Conservation (phyloP, 2,888 invertebrate species). For the Anarsia innoxiella region DNA sequence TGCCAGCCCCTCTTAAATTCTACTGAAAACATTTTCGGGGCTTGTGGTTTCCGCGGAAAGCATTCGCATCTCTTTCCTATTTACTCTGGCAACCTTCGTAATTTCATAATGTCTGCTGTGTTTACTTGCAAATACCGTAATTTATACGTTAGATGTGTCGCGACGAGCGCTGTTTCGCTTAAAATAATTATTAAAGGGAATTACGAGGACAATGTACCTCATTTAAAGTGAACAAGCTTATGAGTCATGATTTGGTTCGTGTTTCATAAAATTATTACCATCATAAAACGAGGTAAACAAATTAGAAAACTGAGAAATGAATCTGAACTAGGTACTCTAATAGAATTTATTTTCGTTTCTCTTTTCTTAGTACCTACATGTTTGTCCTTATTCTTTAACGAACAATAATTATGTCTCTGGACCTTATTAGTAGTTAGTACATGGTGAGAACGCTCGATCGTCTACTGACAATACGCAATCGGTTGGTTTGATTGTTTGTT, state of each 20-base stretch:
- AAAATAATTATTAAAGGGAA: background rate
- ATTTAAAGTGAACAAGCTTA: background rate
- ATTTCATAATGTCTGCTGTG: slow-evolving; percentile 24
- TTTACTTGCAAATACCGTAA: slow-evolving; percentile 13
- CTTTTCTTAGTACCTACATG: too few species aligned
- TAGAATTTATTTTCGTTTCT: too few species aligned
- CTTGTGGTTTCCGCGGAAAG: slow-evolving; percentile 44
- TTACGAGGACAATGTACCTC: background rate
- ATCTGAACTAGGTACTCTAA: too few species aligned
- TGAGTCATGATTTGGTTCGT: background rate
- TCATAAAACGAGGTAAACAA: too few species aligned
- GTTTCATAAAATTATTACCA: too few species aligned
- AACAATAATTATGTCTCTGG: too few species aligned
- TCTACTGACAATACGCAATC: too few species aligned
- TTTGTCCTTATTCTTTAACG: too few species aligned
- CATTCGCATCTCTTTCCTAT: slow-evolving; percentile 42
- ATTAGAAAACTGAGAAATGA: too few species aligned
- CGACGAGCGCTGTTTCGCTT: background rate
- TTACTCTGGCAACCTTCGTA: slow-evolving; percentile 36
- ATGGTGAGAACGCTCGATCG: too few species aligned
- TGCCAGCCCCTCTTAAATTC: slow-evolving; percentile 42
- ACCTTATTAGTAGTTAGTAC: too few species aligned
- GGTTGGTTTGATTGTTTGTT: too few species aligned
- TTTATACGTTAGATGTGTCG: slow-evolving; percentile 4
- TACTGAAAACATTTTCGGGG: slow-evolving; percentile 53